Conservation (phyloP, 2,888 invertebrate species). For the Phorcus lineatus region DNA sequence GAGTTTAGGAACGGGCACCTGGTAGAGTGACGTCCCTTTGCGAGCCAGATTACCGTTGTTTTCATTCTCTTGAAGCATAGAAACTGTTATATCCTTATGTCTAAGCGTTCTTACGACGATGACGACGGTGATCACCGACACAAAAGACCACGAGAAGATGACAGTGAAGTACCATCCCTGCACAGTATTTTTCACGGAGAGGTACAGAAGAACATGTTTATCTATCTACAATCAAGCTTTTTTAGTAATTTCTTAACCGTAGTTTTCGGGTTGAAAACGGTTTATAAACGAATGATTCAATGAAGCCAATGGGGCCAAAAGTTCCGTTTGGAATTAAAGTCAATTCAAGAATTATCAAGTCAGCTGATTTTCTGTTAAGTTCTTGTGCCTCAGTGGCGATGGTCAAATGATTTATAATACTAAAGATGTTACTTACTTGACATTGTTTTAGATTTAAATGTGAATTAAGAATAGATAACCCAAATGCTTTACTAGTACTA, state of each 20-base stretch:
- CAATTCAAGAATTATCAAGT: too few relatives aligned
- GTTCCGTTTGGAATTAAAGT: too few relatives aligned
- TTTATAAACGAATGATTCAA: too few relatives aligned
- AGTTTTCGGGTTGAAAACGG: too few relatives aligned
- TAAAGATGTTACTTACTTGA: too few relatives aligned
- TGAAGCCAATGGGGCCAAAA: too few relatives aligned
- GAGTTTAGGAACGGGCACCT: not conserved
- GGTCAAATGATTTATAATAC: too few relatives aligned
- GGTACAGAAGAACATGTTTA: conserved; percentile 29
- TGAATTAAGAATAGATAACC: too few relatives aligned
- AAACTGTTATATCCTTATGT: not conserved
- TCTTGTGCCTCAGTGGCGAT: too few relatives aligned
- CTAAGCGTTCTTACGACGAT: conserved; percentile 14
- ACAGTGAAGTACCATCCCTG: conserved; percentile 37
- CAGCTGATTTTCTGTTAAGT: too few relatives aligned
- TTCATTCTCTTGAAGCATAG: not conserved
- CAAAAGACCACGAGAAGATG: conserved; percentile 22
- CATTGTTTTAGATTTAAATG: too few relatives aligned
- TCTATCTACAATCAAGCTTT: not conserved
- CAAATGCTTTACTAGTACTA: too few relatives aligned
- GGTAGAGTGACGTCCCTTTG: not conserved
- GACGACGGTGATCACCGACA: not conserved
- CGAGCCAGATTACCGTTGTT: not conserved
- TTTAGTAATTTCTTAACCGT: not conserved
- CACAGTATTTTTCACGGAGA: conserved; percentile 52